Percentiles rank a stretch among this genome's conserved stretches.
Evolutionary conservation across 2,888 invertebrate genomes (phyloP).

Genomic region (Drosophila aldrichi): DNA sequence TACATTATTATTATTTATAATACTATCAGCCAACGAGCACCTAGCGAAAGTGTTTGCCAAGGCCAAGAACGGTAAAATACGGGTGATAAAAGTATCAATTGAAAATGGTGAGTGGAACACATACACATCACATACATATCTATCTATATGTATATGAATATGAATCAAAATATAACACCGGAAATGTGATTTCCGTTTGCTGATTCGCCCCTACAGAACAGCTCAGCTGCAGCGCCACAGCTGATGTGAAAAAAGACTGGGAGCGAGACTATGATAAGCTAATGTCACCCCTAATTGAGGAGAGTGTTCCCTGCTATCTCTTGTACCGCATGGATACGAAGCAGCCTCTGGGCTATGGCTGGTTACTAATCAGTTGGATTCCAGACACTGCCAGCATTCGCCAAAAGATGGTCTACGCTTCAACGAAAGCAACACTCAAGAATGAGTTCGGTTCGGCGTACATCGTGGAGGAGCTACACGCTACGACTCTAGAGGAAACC

Average conservation of each 20-base stretch:
- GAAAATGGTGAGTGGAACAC: slow-evolving; percentile 89
- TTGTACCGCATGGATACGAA: slow-evolving; percentile 93
- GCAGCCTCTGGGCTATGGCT: slow-evolving; percentile 93
- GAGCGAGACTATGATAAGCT: slow-evolving; percentile 94
- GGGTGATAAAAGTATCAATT: slow-evolving; percentile 93
- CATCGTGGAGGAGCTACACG: slow-evolving; percentile 97
- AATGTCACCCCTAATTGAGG: slow-evolving; percentile 89
- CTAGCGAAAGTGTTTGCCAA: slow-evolving; percentile 93
- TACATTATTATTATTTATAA: too few species aligned
- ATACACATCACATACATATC: slow-evolving; percentile 17
- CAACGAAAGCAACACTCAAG: slow-evolving; percentile 98
- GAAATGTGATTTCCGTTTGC: slow-evolving; percentile 19
- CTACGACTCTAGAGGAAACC: slow-evolving; percentile 93
- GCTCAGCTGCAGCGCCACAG: slow-evolving; percentile 88
- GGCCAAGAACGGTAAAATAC: slow-evolving; percentile 91
- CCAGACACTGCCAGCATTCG: slow-evolving; percentile 96
- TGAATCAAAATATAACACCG: slow-evolving; percentile 4
- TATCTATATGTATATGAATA: slow-evolving; percentile 6
- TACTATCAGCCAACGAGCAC: slow-evolving; percentile 90
- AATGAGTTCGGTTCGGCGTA: slow-evolving; percentile 97
- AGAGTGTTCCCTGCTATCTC: slow-evolving; percentile 95
- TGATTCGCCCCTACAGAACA: slow-evolving; percentile 88
- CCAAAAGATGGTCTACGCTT: slow-evolving; percentile 98
- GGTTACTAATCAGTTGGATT: slow-evolving; percentile 97
- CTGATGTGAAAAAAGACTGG: slow-evolving; percentile 91